These are phyloP conservation scores for Kradibia gibbosae DNA, from an alignment of 1,140 invertebrate species.

Conservation along the genomic window DNA sequence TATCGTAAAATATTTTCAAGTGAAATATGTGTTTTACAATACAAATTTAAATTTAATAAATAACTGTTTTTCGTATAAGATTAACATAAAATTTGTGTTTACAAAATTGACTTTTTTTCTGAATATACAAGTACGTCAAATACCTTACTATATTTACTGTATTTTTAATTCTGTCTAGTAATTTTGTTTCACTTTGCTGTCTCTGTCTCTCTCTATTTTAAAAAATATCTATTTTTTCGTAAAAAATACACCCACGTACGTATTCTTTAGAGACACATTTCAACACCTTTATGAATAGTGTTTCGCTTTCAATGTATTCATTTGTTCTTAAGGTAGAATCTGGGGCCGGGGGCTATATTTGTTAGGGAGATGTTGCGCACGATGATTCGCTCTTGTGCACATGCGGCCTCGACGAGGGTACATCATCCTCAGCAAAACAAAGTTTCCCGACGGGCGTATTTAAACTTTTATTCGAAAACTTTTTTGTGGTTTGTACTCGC, in stretches of 20 bases:
- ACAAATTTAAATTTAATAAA: too few species aligned
- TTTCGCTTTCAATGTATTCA: conserved; percentile 30
- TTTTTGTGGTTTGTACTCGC: conserved; percentile 59
- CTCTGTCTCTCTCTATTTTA: not conserved
- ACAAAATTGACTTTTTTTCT: too few species aligned
- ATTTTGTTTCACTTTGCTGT: not conserved
- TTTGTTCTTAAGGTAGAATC: conserved; percentile 60
- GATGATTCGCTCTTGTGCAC: conserved; percentile 35
- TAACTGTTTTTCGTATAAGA: too few species aligned
- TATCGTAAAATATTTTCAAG: too few species aligned
- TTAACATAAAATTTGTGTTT: too few species aligned
- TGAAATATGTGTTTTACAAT: too few species aligned
- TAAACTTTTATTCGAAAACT: conserved; percentile 71
- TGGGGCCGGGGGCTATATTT: conserved; percentile 62
- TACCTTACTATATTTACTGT: too few species aligned
- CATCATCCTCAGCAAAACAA: conserved; percentile 57
- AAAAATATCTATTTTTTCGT: not conserved
- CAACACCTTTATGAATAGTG: not conserved
- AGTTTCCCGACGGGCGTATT: conserved; percentile 64
- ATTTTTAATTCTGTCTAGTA: too few species aligned
- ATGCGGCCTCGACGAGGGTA: conserved; percentile 20
- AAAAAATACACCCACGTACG: not conserved
- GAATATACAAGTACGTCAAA: too few species aligned
- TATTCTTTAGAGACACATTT: not conserved
- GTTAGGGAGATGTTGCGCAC: conserved; percentile 52